Percentiles rank a stretch among this genome's conserved stretches.
phyloP scores from a whole-genome alignment of 2,113 vertebrate species.

The Neopipo cinnamomea region DNA sequence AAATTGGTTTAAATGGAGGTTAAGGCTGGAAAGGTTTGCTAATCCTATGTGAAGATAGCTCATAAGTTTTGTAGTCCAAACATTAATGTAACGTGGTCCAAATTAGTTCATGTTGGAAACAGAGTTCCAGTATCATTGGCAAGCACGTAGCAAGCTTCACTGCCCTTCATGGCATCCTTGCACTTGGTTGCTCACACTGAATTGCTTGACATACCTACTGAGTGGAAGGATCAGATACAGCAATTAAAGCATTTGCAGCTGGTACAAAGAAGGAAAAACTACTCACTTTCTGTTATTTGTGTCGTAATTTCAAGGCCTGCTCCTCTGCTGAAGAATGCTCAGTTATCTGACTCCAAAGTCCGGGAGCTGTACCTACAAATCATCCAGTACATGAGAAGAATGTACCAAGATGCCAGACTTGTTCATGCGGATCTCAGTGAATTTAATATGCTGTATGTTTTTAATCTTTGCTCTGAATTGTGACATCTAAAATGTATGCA shows the following conservation, averaged over 20 bases:
- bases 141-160: background rate
- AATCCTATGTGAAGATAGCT: background rate
- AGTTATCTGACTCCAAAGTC: slow-evolving; percentile 87
- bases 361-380: slow-evolving; percentile 90
- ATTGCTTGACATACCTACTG: background rate
- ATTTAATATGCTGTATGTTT: slow-evolving; percentile 91
- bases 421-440: slow-evolving; percentile 98
- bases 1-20: background rate
- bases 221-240: background rate
- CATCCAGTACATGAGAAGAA: slow-evolving; percentile 90
- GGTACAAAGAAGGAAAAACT: background rate
- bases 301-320: slow-evolving; percentile 80
- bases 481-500: background rate
- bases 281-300: background rate
- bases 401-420: slow-evolving; percentile 92
- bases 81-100: background rate
- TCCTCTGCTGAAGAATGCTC: slow-evolving; percentile 89
- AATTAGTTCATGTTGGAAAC: fast-evolving
- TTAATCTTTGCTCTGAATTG: background rate
- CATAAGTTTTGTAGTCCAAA: fast-evolving
- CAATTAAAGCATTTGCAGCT: background rate
- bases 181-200: background rate
- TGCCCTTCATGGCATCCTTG: background rate
- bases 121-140: background rate
- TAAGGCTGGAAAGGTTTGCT: background rate